Percentiles rank a stretch among this genome's conserved stretches.
phyloP scores from a whole-genome alignment of 2,113 vertebrate species.

The Suricata suricatta region DNA sequence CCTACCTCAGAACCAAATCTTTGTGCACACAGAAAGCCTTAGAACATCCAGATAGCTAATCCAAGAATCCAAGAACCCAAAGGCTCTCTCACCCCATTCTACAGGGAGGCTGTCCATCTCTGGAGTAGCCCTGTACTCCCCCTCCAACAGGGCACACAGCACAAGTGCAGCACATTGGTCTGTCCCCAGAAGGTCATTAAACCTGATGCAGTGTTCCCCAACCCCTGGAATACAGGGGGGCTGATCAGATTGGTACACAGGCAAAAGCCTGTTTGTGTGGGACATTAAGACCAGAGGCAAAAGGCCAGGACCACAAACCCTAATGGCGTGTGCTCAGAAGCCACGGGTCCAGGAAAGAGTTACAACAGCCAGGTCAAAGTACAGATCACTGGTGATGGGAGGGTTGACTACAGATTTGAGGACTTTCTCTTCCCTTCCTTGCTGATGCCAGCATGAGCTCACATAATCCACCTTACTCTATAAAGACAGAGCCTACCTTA shows the following conservation, averaged over 20 bases:
- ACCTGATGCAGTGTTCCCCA: neutral
- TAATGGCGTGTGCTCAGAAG: neutral
- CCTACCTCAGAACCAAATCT: neutral
- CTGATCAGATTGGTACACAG: too few relatives aligned
- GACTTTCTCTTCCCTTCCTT: neutral
- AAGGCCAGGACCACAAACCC: neutral
- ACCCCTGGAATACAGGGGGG: neutral
- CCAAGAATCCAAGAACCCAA: neutral
- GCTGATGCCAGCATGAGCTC: neutral
- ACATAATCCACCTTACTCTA: neutral
- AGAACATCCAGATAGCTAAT: neutral
- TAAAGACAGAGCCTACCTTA: neutral
- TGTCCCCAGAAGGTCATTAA: neutral
- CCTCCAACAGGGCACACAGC: neutral
- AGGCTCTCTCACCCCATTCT: neutral
- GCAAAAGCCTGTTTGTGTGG: neutral
- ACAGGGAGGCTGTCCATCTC: neutral
- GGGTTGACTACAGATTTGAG: neutral
- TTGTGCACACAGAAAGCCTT: neutral
- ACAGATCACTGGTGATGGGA: neutral
- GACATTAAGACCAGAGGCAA: neutral
- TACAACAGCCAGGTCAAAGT: neutral
- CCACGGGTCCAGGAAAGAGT: neutral
- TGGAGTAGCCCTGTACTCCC: neutral
- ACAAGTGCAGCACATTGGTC: too few relatives aligned